Percentiles rank a stretch among this genome's conserved stretches.
Conservation (phyloP, 2,113 vertebrate genomes). For the Cnemophilus loriae region DNA sequence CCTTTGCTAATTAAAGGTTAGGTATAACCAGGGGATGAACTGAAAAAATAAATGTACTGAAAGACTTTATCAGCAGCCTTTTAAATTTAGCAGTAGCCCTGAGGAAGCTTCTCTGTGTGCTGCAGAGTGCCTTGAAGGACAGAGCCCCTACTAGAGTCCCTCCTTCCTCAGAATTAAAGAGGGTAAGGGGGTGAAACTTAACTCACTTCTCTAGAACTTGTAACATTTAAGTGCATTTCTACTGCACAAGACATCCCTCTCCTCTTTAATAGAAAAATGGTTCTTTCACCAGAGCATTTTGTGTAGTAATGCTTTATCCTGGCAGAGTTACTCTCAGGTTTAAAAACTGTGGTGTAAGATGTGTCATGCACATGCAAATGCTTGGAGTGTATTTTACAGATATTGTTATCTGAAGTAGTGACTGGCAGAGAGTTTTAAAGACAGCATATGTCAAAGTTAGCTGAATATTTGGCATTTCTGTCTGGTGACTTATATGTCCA, state of each 20-base stretch:
- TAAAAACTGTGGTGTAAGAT: not conserved
- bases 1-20: not conserved
- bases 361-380: not conserved
- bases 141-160: not conserved
- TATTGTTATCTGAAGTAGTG: not conserved
- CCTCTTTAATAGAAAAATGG: not conserved
- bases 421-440: not conserved
- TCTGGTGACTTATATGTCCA: not conserved
- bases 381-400: not conserved
- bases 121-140: not conserved
- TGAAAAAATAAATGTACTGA: not conserved
- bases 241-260: not conserved
- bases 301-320: not conserved
- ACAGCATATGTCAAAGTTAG: not conserved
- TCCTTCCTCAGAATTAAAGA: not conserved
- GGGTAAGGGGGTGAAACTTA: not conserved
- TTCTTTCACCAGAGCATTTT: not conserved
- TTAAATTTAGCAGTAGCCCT: not conserved
- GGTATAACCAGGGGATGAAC: not conserved
- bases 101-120: not conserved
- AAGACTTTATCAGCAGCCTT: not conserved
- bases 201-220: not conserved
- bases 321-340: not conserved
- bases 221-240: not conserved
- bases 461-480: not conserved